Evolutionary conservation across 2,797 vertebrate genomes (phyloP), one percentile per base, ranked within the genome.

Genomic region (Spatula clypeata): DNA sequence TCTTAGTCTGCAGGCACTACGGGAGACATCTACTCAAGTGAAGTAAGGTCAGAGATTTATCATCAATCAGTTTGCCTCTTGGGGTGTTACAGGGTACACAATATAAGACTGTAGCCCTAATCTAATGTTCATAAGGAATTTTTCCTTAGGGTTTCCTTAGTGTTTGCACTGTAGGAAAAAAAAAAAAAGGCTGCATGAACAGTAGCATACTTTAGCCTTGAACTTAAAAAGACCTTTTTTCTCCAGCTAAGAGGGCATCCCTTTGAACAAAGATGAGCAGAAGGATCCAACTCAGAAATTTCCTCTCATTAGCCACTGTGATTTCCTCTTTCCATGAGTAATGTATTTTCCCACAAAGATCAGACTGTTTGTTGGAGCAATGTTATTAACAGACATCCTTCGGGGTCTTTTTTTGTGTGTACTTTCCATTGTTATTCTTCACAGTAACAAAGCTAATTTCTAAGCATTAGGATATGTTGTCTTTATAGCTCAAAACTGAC

Each of bases 251-350:
- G 49, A 29, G n/a, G 62, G 5, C 29, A 77, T 58, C 29, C 77
- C 23, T 91, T 66, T 70, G 72, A 94, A 88, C n/a, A 72, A 92
- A 91, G 79, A 94, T 69, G 49, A 76, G 53, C 31, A 79, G 65
- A 60, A 27, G 61, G 44, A 85, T 58, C 60, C 81, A 93, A 8
- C 47, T 84, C 70, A 40, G 49, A 74, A 62, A 67, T 51, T 91
- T 91, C 92, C 86, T 80, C 81, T 94, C 65, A 44, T 66, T 61
- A 91, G 79, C 53, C 79, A 45, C 49, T 36, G 86, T 57, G 72
- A 95, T 67, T 97, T 95, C 94, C 92, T 93, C 27, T 82, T 96
- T 91, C 77, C 54, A 4, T 29, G 4, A 80, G 79, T 54, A 71
- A 91, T 26, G 12, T 11, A 71, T 45, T 94, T 96, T 80, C 75